Evolutionary conservation across 2,888 invertebrate genomes (phyloP), one percentile per base, ranked within the genome.

Genomic region (Hemistola chrysoprasaria): DNA sequence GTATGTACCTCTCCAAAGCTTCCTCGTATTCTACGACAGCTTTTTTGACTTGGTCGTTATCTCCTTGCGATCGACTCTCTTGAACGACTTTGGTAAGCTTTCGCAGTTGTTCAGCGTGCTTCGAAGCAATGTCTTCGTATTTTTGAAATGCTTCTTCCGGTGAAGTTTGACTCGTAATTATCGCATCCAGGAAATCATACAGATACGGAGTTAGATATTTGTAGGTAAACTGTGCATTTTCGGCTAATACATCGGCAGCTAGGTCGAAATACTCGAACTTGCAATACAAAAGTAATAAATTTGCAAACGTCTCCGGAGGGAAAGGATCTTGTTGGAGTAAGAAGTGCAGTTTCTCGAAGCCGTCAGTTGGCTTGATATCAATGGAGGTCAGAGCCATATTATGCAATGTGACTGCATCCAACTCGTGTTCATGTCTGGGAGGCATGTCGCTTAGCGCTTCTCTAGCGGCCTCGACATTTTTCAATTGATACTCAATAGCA

Each of bases 251-350:
- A 84, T 99, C 99, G 0, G 99, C 99, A 6, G 99, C 99, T 45
- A 99, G 89, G 76, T 99, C 99, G 71, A 95, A 98, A 73, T 98
- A 97, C 81, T 98, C 98, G 78, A 98, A 97, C 76, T 98, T 98
- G 73, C 98, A 97, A 72, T 99, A 99, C 0, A 98, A 89, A 2
- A 99, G 89, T 26, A 99, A 87, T 9, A 99, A 90, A 82, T 99
- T 99, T 1, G 97, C 95, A 76, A 99, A 98, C 0, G 99, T 98
- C 90, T 99, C 99, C 7, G 97, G 96, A 2, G 99, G 99, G 72
- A 98, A 99, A 1, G 97, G 96, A 67, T 97, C 97, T 70, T 99
- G 97, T 67, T 98, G 97, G 11, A 99, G 89, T 9, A 99, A 90
- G 79, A 98, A 99, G 70, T 91, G 88, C 1, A 92, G 67, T 42